Evolutionary conservation across 2,797 vertebrate genomes (phyloP), one percentile per base, ranked within the genome.

Genomic region (Danio albolineatus): DNA sequence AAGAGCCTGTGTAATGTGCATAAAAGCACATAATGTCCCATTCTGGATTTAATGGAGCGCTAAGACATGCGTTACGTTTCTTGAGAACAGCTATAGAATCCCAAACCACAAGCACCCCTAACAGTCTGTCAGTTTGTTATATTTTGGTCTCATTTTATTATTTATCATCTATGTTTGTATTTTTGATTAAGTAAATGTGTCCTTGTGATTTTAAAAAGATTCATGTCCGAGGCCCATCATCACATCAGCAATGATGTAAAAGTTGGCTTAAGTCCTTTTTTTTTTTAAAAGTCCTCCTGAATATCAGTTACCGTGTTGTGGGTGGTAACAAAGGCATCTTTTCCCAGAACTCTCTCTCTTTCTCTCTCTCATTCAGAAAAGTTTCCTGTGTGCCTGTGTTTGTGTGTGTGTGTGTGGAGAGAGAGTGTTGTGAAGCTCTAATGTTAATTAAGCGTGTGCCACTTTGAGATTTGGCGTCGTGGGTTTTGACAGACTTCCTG

Each of bases 361-460:
- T 80, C 36, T 60, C 73, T 14, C 44, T 60, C 73, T 14, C 44
- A 0, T 62, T 57, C 72, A 66, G 49, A 36, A 81, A n/a, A 75
- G 67, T 78, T 76, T 60, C 60, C 21, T 71, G 61, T 60, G 51
- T 75, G 44, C 79, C 61, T 74, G 54, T 73, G 61, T 73, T 39
- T 48, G n/a, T 67, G n/a, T 38, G 19, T 79, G 28, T 28, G 28
- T 28, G 28, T 28, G 28, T 28, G 28, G 72, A 66, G 71, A 73
- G 78, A 85, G 80, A 70, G n/a, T 38, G 49, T 39, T 21, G 60
- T 48, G 28, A 79, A 73, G 46, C 70, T 14, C 87, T 89, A 98
- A 93, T 95, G 98, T 83, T 98, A 95, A 83, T 91, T 96, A 87
- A 99, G 94, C 88, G 93, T 95, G 92, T 99, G 97, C 97, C 97